A percentile compares a stretch with the other conserved stretches of the same genome.
These are phyloP conservation scores for Callipepla californica DNA, from an alignment of 2,113 vertebrate species.

Conservation along the genomic window DNA sequence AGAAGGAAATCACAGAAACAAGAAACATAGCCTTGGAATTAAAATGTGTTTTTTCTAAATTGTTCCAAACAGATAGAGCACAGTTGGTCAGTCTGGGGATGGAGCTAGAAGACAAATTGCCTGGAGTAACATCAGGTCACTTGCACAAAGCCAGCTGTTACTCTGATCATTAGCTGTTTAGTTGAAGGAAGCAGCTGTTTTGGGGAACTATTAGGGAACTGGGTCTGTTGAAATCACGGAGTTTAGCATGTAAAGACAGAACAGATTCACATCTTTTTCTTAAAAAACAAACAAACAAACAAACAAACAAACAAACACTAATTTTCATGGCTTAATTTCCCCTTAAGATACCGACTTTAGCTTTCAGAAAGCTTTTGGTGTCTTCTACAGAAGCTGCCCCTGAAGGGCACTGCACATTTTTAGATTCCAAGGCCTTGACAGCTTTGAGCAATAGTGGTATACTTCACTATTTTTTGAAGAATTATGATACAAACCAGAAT, in stretches of 20 bases:
- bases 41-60: neutral
- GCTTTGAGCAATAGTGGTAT: neutral
- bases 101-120: neutral
- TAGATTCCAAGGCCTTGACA: neutral
- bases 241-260: neutral
- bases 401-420: neutral
- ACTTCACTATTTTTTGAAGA: neutral
- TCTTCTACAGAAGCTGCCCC: neutral
- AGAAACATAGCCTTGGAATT: neutral
- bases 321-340: slow-evolving; percentile 13
- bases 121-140: neutral
- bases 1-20: neutral
- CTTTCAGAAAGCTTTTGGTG: slow-evolving; percentile 11
- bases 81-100: neutral
- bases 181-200: slow-evolving; percentile 22
- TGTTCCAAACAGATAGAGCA: neutral
- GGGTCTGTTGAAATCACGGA: slow-evolving; percentile 5
- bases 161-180: slow-evolving; percentile 17
- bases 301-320: neutral
- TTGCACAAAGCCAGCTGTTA: slow-evolving; percentile 28
- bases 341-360: neutral
- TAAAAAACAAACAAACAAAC: neutral
- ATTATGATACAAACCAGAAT: neutral
- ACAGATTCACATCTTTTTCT: neutral
- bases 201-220: neutral